Percentiles rank a stretch among this genome's conserved stretches.
These are phyloP conservation scores for Chironomus riparius DNA, from an alignment of 2,888 invertebrate species.

Conservation along the genomic window DNA sequence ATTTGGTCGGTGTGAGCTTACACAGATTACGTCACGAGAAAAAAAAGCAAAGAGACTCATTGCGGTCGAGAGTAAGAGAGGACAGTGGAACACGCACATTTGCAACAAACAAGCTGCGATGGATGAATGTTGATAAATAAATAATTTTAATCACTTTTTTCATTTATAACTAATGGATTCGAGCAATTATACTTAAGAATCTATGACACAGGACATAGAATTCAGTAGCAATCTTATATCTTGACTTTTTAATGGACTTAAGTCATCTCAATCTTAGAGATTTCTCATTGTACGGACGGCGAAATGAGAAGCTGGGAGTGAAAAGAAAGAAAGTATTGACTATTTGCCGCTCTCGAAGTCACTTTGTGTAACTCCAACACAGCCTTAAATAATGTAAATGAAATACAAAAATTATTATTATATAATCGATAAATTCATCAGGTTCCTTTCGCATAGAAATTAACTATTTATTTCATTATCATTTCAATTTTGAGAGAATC, in stretches of 20 bases:
- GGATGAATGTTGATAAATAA: neutral
- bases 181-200: neutral
- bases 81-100: neutral
- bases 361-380: neutral
- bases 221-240: too few species aligned
- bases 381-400: neutral
- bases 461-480: neutral
- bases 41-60: neutral
- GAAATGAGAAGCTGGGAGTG: neutral
- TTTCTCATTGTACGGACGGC: neutral
- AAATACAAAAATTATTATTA: neutral
- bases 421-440: neutral
- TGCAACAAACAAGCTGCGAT: neutral
- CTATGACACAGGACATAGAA: too few species aligned
- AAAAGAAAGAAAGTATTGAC: neutral
- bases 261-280: too few species aligned
- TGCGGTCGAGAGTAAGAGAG: neutral
- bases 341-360: neutral
- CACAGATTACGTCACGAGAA: constrained; percentile 6
- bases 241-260: too few species aligned
- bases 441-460: neutral
- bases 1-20: constrained; percentile 1
- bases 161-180: too few species aligned
- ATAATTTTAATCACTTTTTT: too few species aligned
- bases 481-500: neutral